Evolutionary conservation across 2,113 vertebrate species (phyloP).

Genomic region (Heloderma charlesbogerti): DNA sequence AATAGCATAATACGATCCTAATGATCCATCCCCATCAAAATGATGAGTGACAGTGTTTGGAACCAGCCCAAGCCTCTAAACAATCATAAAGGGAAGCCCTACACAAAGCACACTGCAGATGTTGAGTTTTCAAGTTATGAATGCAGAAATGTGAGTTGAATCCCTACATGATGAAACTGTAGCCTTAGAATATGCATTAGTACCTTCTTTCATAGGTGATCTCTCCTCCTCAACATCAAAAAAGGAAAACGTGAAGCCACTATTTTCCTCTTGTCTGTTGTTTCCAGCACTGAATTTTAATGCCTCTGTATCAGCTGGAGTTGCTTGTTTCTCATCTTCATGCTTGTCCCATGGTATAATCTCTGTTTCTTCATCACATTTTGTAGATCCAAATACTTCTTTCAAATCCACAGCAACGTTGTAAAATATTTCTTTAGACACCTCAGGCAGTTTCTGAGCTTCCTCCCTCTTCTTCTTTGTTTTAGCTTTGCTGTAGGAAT

Average conservation of each 20-base stretch:
- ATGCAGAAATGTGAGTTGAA: neutral
- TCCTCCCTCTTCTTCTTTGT: conserved; percentile 85
- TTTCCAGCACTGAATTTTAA: neutral
- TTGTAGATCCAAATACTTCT: conserved; percentile 80
- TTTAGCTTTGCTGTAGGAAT: conserved; percentile 79
- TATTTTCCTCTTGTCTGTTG: neutral
- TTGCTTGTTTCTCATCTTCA: neutral
- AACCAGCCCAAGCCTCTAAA: neutral
- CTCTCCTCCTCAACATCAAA: conserved; percentile 75
- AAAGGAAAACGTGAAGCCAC: conserved; percentile 90
- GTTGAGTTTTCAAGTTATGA: neutral
- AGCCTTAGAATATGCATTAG: neutral
- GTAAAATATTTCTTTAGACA: conserved; percentile 88
- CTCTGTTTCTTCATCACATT: conserved; percentile 57
- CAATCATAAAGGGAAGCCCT: neutral
- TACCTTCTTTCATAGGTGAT: conserved; percentile 73
- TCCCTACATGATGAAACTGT: neutral
- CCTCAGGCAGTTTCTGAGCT: conserved; percentile 85
- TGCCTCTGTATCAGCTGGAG: neutral
- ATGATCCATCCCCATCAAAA: neutral
- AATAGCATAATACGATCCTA: neutral
- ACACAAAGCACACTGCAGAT: neutral
- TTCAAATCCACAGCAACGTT: conserved; percentile 85
- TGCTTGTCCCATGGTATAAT: conserved; percentile 52
- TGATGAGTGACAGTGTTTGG: too few species aligned